Conservation (phyloP, 92 coral and sea anemone genomes). For the Epizoanthus ramosus region DNA sequence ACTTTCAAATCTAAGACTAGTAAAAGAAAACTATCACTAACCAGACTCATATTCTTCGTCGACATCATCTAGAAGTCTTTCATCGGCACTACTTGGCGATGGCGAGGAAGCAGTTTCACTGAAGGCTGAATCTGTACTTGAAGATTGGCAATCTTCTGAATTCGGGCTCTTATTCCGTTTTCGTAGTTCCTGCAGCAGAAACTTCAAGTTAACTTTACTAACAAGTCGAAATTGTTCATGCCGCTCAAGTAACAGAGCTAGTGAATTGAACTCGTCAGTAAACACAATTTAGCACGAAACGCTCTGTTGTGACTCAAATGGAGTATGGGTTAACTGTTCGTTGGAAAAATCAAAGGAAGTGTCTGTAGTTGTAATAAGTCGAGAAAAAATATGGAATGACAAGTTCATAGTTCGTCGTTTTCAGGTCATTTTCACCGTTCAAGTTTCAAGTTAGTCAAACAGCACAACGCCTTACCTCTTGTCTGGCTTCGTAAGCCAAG, state of each 20-base stretch:
- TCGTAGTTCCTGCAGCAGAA: constrained; percentile 72
- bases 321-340: neutral
- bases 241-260: constrained; percentile 3
- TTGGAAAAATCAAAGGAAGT: neutral
- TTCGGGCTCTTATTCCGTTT: constrained; percentile 92
- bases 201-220: constrained; percentile 26
- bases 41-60: constrained; percentile 99
- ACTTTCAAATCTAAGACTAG: neutral
- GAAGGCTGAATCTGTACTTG: constrained; percentile 99
- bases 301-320: neutral
- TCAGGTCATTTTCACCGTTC: constrained; percentile 24
- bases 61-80: constrained; percentile 94
- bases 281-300: constrained; percentile 30
- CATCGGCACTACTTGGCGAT: constrained; percentile 78
- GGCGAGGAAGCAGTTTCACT: constrained; percentile 98
- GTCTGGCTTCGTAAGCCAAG: constrained; percentile 97
- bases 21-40: constrained; percentile 29
- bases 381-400: constrained; percentile 9
- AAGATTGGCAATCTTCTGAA: constrained; percentile 92
- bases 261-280: constrained; percentile 31
- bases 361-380: neutral
- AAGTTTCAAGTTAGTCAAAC: constrained; percentile 29
- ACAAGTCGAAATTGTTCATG: neutral
- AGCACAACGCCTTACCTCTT: constrained; percentile 74
- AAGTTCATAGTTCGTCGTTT: constrained; percentile 7